Evolutionary conservation across 2,888 invertebrate genomes (phyloP), one percentile per base, ranked within the genome.

Genomic region (Drosophila nr. perissopoda): DNA sequence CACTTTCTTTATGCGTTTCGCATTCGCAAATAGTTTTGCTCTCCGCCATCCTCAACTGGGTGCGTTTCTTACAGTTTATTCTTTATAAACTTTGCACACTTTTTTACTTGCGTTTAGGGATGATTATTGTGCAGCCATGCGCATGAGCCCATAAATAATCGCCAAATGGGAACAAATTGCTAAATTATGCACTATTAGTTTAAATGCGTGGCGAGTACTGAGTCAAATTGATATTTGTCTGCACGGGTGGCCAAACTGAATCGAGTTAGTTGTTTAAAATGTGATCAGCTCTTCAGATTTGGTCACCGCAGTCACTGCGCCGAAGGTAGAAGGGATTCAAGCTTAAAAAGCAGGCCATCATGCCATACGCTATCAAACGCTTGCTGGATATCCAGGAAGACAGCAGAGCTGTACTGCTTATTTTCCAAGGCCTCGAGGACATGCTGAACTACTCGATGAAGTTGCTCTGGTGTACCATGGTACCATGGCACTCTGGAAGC

Each of bases 21-120:
- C 76, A 66, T 76, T 72, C 53, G 38, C 62, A 60, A 82, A 80
- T 69, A 74, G 80, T 77, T 74, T 64, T 54, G 48, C 56, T 40
- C 57, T 29, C 42, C 42, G 29, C 33, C 48, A 58, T 18, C 27
- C 48, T 29, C 51, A 40, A 16, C 36, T 53, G 53, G 13, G n/a
- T 42, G 8, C 16, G 8, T 31, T 16, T 21, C 25, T 27, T 18
- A n/a, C 10, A 38, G 68, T 57, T 38, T 25, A 36, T 38, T 61
- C 57, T 29, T 13, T 27, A 25, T 27, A 59, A 46, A 52, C 54
- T 64, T 72, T 72, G 67, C 67, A 79, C 73, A 64, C 56, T 65
- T 70, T 65, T 72, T 79, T 52, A n/a, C n/a, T 16, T 51, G 54
- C 61, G 29, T 54, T 72, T 53, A 34, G 51, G 65, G 53, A 57